phyloP scores from a whole-genome alignment of 2,888 invertebrate genomes.

The Isoperla grammatica region DNA sequence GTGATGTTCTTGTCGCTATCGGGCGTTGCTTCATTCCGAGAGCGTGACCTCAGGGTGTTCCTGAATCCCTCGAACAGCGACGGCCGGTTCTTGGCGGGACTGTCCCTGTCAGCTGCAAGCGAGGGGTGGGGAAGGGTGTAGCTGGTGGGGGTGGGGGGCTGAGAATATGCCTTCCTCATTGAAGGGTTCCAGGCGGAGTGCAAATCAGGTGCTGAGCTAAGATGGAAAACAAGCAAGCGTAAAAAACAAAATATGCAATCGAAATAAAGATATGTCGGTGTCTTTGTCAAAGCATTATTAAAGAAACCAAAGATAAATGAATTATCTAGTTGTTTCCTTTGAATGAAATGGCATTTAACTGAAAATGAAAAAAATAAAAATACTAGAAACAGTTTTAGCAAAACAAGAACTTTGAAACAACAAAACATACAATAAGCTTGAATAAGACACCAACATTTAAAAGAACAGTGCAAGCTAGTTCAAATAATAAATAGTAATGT shows the following conservation, averaged over 20 bases:
- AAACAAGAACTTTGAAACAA: too few relatives aligned
- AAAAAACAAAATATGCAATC: conserved; percentile 25
- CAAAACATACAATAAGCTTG: too few relatives aligned
- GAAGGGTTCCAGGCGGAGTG: conserved; percentile 44
- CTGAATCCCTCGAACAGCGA: conserved; percentile 57
- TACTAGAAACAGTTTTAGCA: too few relatives aligned
- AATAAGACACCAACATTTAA: too few relatives aligned
- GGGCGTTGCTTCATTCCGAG: conserved; percentile 44
- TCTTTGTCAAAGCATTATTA: too few relatives aligned
- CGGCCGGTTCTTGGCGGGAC: conserved; percentile 36
- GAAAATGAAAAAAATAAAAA: too few relatives aligned
- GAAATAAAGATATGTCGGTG: conserved; percentile 9
- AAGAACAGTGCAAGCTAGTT: too few relatives aligned
- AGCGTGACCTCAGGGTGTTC: conserved; percentile 52
- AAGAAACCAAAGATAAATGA: too few relatives aligned
- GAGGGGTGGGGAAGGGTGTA: conserved; percentile 13
- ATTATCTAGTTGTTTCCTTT: too few relatives aligned
- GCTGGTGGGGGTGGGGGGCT: conserved; percentile 39
- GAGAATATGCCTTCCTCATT: conserved; percentile 47
- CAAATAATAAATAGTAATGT: too few relatives aligned
- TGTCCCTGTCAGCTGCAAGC: conserved; percentile 30
- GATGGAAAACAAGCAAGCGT: conserved; percentile 23
- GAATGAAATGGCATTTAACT: too few relatives aligned
- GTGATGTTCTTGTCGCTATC: conserved; percentile 38
- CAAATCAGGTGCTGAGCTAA: conserved; percentile 28